Evolutionary conservation across 2,888 invertebrate genomes (phyloP).

Genomic region (Crepidodera aurea): DNA sequence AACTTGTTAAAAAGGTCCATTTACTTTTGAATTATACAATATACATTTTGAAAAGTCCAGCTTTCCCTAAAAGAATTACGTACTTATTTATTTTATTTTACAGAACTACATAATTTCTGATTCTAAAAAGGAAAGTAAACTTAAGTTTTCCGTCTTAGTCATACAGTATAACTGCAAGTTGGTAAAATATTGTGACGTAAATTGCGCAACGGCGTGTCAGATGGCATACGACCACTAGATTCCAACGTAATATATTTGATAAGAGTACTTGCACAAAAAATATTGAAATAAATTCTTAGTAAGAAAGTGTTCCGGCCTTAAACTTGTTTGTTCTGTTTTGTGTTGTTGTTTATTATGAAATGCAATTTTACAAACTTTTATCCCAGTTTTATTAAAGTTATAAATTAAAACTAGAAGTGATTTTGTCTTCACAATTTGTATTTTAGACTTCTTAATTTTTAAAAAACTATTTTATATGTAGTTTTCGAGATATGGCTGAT

Average conservation of each 20-base stretch:
- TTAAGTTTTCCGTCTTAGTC: not conserved
- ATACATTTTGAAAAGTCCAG: too few species aligned
- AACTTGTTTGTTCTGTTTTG: conserved; percentile 43
- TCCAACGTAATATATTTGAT: conserved; percentile 29
- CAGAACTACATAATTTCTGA: not conserved
- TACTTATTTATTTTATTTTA: too few species aligned
- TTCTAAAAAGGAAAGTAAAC: conserved; percentile 12
- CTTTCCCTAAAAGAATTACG: too few species aligned
- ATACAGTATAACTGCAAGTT: conserved; percentile 1
- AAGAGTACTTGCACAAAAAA: conserved; percentile 31
- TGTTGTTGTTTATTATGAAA: conserved; percentile 24
- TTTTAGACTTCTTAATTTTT: too few species aligned
- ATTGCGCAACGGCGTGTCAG: conserved; percentile 22
- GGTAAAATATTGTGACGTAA: not conserved
- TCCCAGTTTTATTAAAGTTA: not conserved
- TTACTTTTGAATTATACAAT: too few species aligned
- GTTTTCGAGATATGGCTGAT: too few species aligned
- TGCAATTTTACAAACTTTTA: conserved; percentile 2
- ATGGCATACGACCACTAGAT: conserved; percentile 25
- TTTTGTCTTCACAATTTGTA: too few species aligned
- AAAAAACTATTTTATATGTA: too few species aligned
- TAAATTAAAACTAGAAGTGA: too few species aligned
- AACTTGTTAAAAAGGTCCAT: too few species aligned
- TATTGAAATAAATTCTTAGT: conserved; percentile 30
- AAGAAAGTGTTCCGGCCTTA: conserved; percentile 48